Evolutionary conservation across 2,797 vertebrate species (phyloP).

Genomic region (Lepilemur ruficaudatus): DNA sequence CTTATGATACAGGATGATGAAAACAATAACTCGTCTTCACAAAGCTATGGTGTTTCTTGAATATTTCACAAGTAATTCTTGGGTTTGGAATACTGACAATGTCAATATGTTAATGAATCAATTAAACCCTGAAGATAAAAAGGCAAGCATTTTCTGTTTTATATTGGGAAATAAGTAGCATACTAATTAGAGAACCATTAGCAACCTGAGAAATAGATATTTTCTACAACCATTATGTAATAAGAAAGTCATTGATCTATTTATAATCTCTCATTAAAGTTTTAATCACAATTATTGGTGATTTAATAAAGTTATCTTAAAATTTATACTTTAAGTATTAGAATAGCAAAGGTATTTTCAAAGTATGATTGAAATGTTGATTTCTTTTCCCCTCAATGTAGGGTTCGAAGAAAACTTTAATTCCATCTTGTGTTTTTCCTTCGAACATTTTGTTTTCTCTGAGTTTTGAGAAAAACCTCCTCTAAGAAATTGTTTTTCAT

Average conservation of each 20-base stretch:
- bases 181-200: not conserved
- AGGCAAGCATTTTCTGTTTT: conserved; percentile 85
- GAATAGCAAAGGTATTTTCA: conserved; percentile 25
- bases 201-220: conserved; percentile 18
- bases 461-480: not conserved
- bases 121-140: conserved; percentile 94
- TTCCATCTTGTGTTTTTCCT: not conserved
- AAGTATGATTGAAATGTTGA: conserved; percentile 33
- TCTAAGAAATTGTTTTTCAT: conserved; percentile 29
- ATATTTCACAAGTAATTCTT: conserved; percentile 98
- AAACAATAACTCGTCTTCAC: conserved; percentile 97
- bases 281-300: conserved; percentile 24
- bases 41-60: conserved; percentile 97
- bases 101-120: conserved; percentile 94
- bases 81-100: conserved; percentile 98
- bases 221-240: not conserved
- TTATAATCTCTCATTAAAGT: conserved; percentile 15
- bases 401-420: conserved; percentile 50
- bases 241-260: not conserved
- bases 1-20: conserved; percentile 95
- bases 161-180: conserved; percentile 36
- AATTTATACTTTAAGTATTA: conserved; percentile 20
- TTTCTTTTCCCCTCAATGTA: not conserved
- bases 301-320: conserved; percentile 43
- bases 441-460: not conserved